Conservation (phyloP, 2,888 invertebrate genomes). For the Acanthosepion pharaonis region DNA sequence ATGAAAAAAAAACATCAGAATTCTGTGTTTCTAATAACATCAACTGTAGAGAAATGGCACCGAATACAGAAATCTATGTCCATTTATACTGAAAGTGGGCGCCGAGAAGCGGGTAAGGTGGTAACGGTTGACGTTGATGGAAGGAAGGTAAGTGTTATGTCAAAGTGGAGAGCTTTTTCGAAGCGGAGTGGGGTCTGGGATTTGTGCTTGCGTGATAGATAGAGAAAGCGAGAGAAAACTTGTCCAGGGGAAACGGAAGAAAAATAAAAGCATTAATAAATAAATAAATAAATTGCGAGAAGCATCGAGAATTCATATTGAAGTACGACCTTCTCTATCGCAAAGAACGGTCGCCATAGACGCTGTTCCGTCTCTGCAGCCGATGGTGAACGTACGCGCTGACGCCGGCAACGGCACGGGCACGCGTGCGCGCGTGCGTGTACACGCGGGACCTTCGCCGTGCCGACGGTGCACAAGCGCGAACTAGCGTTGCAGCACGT, state of each 20-base stretch:
- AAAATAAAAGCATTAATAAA: background rate
- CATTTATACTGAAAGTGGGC: background rate
- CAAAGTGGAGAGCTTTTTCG: background rate
- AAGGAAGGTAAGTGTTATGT: background rate
- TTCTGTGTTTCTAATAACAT: background rate
- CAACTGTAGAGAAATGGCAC: background rate
- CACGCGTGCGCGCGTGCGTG: conserved; percentile 37
- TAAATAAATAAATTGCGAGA: background rate
- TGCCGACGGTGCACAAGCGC: conserved; percentile 2
- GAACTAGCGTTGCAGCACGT: background rate
- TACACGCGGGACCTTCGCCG: conserved; percentile 20
- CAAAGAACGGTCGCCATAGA: background rate
- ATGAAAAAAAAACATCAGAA: background rate
- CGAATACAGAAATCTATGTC: background rate
- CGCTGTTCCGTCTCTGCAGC: conserved; percentile 8
- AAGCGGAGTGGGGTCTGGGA: background rate
- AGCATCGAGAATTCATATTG: background rate
- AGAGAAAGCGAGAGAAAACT: background rate
- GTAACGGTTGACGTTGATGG: background rate
- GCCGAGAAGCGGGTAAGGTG: background rate
- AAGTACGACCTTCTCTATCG: background rate
- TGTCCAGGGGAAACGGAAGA: too few species aligned
- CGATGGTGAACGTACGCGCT: conserved; percentile 24
- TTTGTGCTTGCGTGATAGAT: background rate
- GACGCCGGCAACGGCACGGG: conserved; percentile 2